Conservation (phyloP, 2,888 invertebrate species). For the Dione juno region DNA sequence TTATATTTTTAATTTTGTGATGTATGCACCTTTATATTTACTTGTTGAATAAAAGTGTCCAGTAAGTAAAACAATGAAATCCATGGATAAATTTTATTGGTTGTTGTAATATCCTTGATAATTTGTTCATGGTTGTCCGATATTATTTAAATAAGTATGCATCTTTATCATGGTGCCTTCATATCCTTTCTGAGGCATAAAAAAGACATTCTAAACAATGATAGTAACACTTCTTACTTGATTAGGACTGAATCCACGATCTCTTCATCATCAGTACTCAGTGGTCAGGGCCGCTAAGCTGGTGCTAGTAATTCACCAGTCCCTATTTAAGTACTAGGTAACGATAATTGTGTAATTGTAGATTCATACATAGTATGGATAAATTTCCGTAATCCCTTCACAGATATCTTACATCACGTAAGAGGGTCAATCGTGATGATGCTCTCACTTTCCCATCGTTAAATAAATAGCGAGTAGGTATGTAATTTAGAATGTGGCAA, state of each 20-base stretch:
- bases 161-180: no score
- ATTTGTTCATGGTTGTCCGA: no score
- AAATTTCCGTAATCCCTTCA: conserved; percentile 43
- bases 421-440: conserved; percentile 60
- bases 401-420: conserved; percentile 53
- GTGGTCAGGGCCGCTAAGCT: background rate
- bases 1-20: no score
- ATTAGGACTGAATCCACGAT: background rate
- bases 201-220: no score
- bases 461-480: conserved; percentile 44
- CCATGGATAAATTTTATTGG: no score
- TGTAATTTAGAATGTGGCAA: conserved; percentile 46
- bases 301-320: background rate
- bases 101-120: background rate
- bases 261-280: background rate
- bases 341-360: background rate
- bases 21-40: no score
- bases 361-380: background rate
- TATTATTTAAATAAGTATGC: no score
- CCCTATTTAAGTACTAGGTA: conserved; percentile 2
- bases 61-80: no score
- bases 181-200: no score
- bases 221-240: no score
- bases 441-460: conserved; percentile 57
- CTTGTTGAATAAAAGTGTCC: background rate